Conservation (phyloP, 2,888 invertebrate species). For the Fissipunctia ypsillon region DNA sequence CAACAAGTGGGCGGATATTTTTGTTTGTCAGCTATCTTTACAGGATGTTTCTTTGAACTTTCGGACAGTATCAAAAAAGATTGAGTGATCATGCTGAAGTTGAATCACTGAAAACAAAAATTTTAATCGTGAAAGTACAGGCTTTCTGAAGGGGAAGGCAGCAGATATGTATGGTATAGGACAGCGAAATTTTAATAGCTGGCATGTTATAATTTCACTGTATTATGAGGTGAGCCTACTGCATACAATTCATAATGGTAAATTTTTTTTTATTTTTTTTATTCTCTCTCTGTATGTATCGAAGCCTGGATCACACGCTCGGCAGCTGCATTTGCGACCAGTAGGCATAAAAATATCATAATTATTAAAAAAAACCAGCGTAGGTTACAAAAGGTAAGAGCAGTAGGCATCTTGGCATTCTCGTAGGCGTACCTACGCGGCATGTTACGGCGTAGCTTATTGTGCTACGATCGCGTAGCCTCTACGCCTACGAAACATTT, state of each 20-base stretch:
- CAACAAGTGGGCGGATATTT: slow-evolving; percentile 64
- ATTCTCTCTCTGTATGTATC: not conserved
- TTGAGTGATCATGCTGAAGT: not conserved
- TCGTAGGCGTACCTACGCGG: not conserved
- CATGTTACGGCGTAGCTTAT: slow-evolving; percentile 30
- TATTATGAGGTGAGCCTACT: too few relatives aligned
- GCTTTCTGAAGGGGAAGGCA: not conserved
- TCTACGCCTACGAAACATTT: slow-evolving; percentile 18
- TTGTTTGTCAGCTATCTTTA: slow-evolving; percentile 15
- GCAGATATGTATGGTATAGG: not conserved
- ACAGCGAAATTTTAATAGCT: not conserved
- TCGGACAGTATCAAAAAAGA: not conserved
- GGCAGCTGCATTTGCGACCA: too few relatives aligned
- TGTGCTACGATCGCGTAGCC: not conserved
- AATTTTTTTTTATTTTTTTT: too few relatives aligned
- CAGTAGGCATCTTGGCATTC: too few relatives aligned
- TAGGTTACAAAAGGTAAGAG: not conserved
- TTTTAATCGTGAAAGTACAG: too few relatives aligned
- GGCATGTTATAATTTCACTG: not conserved
- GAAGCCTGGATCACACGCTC: not conserved
- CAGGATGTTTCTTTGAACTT: slow-evolving; percentile 2
- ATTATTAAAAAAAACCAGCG: not conserved
- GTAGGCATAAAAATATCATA: not conserved
- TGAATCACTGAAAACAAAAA: not conserved
- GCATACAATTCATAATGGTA: not conserved